phyloP scores from a whole-genome alignment of 1,140 invertebrate species.

The Nomia melanderi region DNA sequence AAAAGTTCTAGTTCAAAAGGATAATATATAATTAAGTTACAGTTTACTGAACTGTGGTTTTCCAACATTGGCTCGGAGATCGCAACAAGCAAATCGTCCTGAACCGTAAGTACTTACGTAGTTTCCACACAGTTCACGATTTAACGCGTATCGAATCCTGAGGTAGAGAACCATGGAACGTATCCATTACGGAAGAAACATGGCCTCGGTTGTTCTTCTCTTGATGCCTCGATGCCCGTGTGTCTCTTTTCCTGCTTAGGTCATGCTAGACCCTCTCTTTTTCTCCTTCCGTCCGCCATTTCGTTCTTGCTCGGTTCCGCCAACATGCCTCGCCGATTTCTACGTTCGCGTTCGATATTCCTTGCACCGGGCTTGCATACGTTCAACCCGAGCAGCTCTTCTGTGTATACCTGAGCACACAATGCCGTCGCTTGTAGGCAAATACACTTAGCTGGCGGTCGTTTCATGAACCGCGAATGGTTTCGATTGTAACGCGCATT shows the following conservation, averaged over 20 bases:
- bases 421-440: not conserved
- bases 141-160: constrained; percentile 5
- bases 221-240: constrained; percentile 67
- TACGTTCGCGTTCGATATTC: not conserved
- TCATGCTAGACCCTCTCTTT: constrained; percentile 57
- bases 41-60: too few relatives aligned
- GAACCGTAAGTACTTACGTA: too few relatives aligned
- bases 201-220: constrained; percentile 51
- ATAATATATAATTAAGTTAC: too few relatives aligned
- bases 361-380: not conserved
- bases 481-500: constrained; percentile 1
- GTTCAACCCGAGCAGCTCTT: too few relatives aligned
- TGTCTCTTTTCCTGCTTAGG: constrained; percentile 56
- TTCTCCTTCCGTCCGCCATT: constrained; percentile 13
- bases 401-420: not conserved
- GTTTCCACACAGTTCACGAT: not conserved
- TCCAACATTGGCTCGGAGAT: too few relatives aligned
- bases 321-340: not conserved
- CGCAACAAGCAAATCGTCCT: not conserved
- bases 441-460: not conserved
- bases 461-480: not conserved
- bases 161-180: constrained; percentile 28
- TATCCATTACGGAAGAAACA: constrained; percentile 62
- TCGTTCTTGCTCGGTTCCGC: not conserved
- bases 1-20: too few relatives aligned